Evolutionary conservation across 1,140 invertebrate genomes (phyloP).

Genomic region (Solenopsis fugax): DNA sequence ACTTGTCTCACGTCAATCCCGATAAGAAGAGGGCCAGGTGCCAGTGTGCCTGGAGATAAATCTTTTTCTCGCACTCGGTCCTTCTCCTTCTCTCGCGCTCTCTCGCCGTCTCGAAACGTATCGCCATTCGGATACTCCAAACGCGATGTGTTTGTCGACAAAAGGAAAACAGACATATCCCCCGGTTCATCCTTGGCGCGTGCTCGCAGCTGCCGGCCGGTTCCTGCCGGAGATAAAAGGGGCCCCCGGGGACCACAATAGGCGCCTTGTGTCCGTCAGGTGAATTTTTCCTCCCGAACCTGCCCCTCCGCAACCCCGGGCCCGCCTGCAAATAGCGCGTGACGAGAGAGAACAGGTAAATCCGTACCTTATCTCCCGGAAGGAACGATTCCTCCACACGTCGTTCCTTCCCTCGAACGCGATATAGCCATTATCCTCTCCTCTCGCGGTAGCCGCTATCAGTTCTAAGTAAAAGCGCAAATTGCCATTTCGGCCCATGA

Average conservation of each 20-base stretch:
- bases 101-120: constrained; percentile 68
- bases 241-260: constrained; percentile 77
- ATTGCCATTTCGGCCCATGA: neutral
- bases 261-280: constrained; percentile 80
- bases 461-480: neutral
- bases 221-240: constrained; percentile 77
- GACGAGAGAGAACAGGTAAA: constrained; percentile 79
- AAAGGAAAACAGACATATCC: constrained; percentile 79
- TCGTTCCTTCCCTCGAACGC: neutral
- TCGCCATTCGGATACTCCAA: constrained; percentile 74
- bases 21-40: constrained; percentile 68
- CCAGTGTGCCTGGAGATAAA: constrained; percentile 58
- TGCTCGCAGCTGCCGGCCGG: constrained; percentile 80
- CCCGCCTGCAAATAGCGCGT: constrained; percentile 68
- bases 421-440: neutral
- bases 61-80: constrained; percentile 47
- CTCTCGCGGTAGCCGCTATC: constrained; percentile 5
- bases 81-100: neutral
- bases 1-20: constrained; percentile 53
- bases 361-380: constrained; percentile 69
- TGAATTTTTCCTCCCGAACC: constrained; percentile 80
- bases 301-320: constrained; percentile 50
- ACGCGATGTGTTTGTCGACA: constrained; percentile 74
- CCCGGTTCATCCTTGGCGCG: constrained; percentile 80
- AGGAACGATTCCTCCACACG: constrained; percentile 57